Evolutionary conservation across 2,888 invertebrate genomes (phyloP).

Genomic region (Sesia apiformis): DNA sequence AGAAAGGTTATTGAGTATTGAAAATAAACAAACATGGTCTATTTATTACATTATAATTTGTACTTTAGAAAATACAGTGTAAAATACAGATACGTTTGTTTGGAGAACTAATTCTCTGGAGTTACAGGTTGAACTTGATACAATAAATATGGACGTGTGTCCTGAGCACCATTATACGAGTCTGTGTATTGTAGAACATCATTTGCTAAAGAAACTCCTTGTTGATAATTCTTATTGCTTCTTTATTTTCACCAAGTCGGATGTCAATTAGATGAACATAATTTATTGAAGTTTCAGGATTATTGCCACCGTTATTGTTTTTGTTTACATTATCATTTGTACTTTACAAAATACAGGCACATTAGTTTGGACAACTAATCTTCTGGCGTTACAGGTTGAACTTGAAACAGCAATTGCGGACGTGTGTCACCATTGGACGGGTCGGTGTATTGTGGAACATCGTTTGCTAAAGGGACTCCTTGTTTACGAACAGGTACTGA

Average conservation of each 20-base stretch:
- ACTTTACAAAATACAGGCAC: too few species aligned
- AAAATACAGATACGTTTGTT: too few species aligned
- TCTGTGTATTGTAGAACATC: neutral
- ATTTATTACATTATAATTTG: too few species aligned
- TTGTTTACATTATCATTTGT: too few species aligned
- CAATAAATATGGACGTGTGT: neutral
- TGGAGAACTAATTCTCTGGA: constrained; percentile 11
- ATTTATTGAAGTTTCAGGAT: neutral
- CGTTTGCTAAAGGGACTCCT: neutral
- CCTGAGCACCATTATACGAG: neutral
- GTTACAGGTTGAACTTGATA: constrained; percentile 26
- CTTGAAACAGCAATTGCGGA: constrained; percentile 14
- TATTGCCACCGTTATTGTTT: neutral
- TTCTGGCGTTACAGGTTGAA: constrained; percentile 24
- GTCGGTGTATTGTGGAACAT: neutral
- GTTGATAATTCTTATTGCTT: neutral
- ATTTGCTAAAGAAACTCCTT: neutral
- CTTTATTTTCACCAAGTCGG: neutral
- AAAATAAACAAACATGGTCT: too few species aligned
- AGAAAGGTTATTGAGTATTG: too few species aligned
- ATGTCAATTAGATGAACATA: neutral
- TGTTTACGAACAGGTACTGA: neutral
- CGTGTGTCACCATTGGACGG: neutral
- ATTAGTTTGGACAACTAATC: neutral
- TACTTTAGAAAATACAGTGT: too few species aligned